Evolutionary conservation across 2,888 invertebrate species (phyloP).

Genomic region (Phytoseiulus persimilis): DNA sequence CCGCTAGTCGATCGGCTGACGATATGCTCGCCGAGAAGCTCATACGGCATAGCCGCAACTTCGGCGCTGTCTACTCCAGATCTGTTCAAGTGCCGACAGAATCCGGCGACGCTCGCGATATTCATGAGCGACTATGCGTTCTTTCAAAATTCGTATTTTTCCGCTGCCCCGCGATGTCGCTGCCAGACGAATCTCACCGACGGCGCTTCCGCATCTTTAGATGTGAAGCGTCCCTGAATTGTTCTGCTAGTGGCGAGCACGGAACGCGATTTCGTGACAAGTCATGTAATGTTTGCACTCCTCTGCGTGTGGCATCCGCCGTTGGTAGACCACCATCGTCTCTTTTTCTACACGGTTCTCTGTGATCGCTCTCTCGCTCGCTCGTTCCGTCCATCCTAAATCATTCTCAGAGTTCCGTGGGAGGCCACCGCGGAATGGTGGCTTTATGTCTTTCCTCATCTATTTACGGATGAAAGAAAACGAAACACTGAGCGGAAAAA

Average conservation of each 20-base stretch:
- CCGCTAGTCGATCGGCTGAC: too few relatives aligned
- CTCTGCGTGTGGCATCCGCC: not conserved
- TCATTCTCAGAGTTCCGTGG: not conserved
- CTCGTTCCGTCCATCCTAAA: not conserved
- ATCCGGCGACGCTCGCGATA: not conserved
- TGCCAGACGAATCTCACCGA: not conserved
- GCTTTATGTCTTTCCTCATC: not conserved
- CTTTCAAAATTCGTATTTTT: not conserved
- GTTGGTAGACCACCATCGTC: not conserved
- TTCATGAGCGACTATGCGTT: not conserved
- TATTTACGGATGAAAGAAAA: not conserved
- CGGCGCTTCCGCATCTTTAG: not conserved
- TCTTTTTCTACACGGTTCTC: not conserved
- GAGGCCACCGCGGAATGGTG: not conserved
- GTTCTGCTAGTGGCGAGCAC: not conserved
- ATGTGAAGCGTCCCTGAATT: not conserved
- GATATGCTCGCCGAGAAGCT: too few relatives aligned
- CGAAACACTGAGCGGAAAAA: not conserved
- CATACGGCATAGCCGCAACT: too few relatives aligned
- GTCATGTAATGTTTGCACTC: not conserved
- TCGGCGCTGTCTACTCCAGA: too few relatives aligned
- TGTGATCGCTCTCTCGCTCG: not conserved
- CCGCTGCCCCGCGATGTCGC: not conserved
- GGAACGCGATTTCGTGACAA: not conserved
- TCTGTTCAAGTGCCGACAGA: not conserved